These are phyloP conservation scores for Cydia pomonella DNA, from an alignment of 1,140 invertebrate genomes.

Conservation along the genomic window DNA sequence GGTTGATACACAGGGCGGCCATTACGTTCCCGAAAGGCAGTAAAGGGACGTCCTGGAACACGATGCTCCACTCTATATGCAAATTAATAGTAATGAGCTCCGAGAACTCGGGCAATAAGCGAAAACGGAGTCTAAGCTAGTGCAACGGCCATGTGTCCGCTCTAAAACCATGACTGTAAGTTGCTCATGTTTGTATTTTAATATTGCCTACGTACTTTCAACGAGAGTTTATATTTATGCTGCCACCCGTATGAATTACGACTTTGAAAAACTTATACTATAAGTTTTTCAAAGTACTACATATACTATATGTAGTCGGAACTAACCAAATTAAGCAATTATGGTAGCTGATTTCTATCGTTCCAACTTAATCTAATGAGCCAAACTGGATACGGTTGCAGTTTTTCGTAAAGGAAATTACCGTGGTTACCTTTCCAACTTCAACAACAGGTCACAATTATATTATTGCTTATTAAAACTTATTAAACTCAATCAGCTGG, in stretches of 20 bases:
- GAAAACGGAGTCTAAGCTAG: conserved; percentile 19
- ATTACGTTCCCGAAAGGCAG: conserved; percentile 28
- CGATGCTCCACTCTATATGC: conserved; percentile 35
- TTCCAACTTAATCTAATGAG: too few relatives aligned
- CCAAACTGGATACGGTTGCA: too few relatives aligned
- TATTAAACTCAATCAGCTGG: too few relatives aligned
- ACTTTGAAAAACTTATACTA: background rate
- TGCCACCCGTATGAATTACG: background rate
- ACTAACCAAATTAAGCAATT: too few relatives aligned
- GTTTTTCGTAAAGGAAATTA: too few relatives aligned
- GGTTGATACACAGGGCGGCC: conserved; percentile 10
- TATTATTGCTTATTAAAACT: too few relatives aligned
- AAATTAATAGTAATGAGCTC: conserved; percentile 34
- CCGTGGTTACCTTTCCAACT: too few relatives aligned
- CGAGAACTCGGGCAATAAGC: background rate
- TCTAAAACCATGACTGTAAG: background rate
- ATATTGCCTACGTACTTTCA: background rate
- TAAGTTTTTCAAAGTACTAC: background rate
- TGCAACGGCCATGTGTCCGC: background rate
- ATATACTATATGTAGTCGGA: too few relatives aligned
- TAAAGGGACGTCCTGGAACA: conserved; percentile 24
- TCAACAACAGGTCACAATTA: too few relatives aligned
- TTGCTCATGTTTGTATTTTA: background rate
- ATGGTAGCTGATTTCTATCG: too few relatives aligned
- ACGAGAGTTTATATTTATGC: background rate